Conservation (phyloP, 2,888 invertebrate species). For the Cecidostiba fungosa region DNA sequence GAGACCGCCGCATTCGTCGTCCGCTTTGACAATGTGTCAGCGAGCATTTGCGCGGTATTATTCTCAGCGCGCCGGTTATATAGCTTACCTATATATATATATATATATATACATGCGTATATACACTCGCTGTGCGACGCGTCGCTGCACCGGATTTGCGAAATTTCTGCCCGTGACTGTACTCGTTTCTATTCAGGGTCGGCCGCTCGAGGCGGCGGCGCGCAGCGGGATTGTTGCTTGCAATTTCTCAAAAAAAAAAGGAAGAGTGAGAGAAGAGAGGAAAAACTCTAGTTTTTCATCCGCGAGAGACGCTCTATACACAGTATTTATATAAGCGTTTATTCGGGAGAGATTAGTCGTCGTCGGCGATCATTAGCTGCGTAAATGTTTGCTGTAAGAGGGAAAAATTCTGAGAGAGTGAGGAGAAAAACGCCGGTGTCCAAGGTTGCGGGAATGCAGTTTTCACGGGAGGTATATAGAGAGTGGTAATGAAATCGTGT, state of each 20-base stretch:
- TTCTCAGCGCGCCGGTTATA: slow-evolving; percentile 36
- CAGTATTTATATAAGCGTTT: slow-evolving; percentile 1
- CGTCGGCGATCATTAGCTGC: slow-evolving; percentile 13
- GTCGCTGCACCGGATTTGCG: slow-evolving; percentile 59
- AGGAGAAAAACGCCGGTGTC: neutral
- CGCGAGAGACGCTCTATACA: neutral
- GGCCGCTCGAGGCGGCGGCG: slow-evolving; percentile 53
- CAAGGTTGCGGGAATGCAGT: neutral
- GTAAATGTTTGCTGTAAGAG: slow-evolving; percentile 33
- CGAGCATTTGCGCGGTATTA: slow-evolving; percentile 46
- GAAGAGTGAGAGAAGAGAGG: slow-evolving; percentile 5
- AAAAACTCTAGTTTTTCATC: slow-evolving; percentile 23
- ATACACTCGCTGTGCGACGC: slow-evolving; percentile 43
- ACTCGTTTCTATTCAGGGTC: slow-evolving; percentile 65
- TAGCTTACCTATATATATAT: too few relatives aligned
- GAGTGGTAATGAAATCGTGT: slow-evolving; percentile 10
- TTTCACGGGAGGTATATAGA: neutral
- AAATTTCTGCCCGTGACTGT: slow-evolving; percentile 63
- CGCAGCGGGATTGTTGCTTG: slow-evolving; percentile 56
- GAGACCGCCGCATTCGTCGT: neutral
- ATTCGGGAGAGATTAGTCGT: neutral
- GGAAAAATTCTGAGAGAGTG: slow-evolving; percentile 21
- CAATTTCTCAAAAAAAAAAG: slow-evolving; percentile 48
- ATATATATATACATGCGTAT: too few relatives aligned
- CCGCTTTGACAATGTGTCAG: slow-evolving; percentile 40